Conservation (phyloP, 2,888 invertebrate genomes). For the Cheilosia vernalis region DNA sequence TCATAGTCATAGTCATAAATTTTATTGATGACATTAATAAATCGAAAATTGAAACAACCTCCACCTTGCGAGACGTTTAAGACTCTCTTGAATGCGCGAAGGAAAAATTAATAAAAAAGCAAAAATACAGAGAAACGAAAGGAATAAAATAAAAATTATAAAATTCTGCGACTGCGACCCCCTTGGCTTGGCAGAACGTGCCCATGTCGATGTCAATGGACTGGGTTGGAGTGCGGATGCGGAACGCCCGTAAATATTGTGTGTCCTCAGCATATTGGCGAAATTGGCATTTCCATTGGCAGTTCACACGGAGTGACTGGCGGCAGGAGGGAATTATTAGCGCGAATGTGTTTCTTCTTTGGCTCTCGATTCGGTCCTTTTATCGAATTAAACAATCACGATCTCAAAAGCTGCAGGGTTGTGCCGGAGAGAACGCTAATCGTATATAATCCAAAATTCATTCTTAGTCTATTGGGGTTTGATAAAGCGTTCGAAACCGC, state of each 20-base stretch:
- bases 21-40: slow-evolving; percentile 74
- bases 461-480: slow-evolving; percentile 63
- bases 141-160: slow-evolving; percentile 71
- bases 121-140: slow-evolving; percentile 7
- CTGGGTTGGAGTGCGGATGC: slow-evolving; percentile 14
- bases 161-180: slow-evolving; percentile 68
- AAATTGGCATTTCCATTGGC: slow-evolving; percentile 68
- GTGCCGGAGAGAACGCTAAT: slow-evolving; percentile 45
- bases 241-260: slow-evolving; percentile 61
- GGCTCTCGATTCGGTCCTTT: slow-evolving; percentile 28
- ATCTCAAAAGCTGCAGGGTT: slow-evolving; percentile 5
- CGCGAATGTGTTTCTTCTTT: slow-evolving; percentile 48
- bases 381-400: slow-evolving; percentile 51
- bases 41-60: slow-evolving; percentile 70
- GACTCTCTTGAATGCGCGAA: slow-evolving; percentile 22
- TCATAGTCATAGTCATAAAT: slow-evolving; percentile 70
- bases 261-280: slow-evolving; percentile 69
- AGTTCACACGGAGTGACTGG: slow-evolving; percentile 29
- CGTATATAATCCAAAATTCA: slow-evolving; percentile 71
- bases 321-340: slow-evolving; percentile 61
- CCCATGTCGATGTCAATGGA: slow-evolving; percentile 29
- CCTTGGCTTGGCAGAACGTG: slow-evolving; percentile 55
- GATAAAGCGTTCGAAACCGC: slow-evolving; percentile 28
- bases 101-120: slow-evolving; percentile 56
- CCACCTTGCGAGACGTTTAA: slow-evolving; percentile 61